phyloP scores from a whole-genome alignment of 2,113 vertebrate species.

The Pterocles gutturalis region DNA sequence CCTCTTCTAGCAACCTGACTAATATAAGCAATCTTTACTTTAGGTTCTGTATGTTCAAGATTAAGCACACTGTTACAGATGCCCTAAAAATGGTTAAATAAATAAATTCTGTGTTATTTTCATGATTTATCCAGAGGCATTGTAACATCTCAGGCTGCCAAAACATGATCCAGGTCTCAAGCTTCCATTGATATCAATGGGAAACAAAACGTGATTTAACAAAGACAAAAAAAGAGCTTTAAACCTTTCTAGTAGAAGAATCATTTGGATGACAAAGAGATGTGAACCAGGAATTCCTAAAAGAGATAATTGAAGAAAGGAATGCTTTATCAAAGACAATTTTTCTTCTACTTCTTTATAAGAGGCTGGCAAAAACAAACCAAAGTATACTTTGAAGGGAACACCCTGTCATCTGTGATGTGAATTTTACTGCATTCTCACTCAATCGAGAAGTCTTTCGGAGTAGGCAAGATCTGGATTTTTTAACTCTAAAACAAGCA shows the following conservation, averaged over 20 bases:
- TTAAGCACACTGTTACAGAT: not conserved
- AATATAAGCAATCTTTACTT: not conserved
- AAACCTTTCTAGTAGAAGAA: conserved; percentile 6
- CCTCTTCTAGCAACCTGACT: not conserved
- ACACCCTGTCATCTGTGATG: not conserved
- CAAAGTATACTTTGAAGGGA: not conserved
- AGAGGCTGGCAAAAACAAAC: not conserved
- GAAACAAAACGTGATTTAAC: conserved; percentile 7
- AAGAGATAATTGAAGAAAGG: conserved; percentile 16
- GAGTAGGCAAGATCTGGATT: not conserved
- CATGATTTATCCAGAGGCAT: not conserved
- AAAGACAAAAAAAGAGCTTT: conserved; percentile 8
- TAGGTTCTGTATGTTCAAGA: not conserved
- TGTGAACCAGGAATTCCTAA: conserved; percentile 8
- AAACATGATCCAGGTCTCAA: not conserved
- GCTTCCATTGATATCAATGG: not conserved
- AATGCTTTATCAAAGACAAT: conserved; percentile 6
- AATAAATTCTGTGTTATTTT: not conserved
- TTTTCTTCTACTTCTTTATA: not conserved
- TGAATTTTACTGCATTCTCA: not conserved
- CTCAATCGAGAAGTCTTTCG: not conserved
- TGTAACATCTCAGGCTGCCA: not conserved
- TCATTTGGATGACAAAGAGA: conserved; percentile 14
- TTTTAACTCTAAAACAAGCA: not conserved
- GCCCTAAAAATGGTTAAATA: not conserved